Base-by-base conservation (phyloP, 2,113 vertebrate species). In the Ginglymostoma cirratum region DNA sequence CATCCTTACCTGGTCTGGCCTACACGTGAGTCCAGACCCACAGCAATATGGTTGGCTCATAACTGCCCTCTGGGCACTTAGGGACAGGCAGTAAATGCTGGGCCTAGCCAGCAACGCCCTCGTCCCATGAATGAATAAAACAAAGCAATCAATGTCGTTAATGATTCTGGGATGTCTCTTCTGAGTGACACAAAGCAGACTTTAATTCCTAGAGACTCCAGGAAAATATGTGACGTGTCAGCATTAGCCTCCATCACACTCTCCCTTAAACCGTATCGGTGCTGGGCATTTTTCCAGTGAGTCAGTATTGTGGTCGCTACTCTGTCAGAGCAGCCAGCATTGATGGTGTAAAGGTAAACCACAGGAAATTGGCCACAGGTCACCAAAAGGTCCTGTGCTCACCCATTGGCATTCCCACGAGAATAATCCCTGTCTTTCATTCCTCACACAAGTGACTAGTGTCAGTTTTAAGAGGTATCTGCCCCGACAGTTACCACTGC, bases 351-450 rank as follows among this genome's bases (percentile, higher is more conserved):
- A 67, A 66, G 55, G 17, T 67, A 66, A 66, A 38, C 2, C 89
- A 38, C 17, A 67, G 19, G 61, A 21, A 23, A 65, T 38, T 2
- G 89, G 19, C 8, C 5, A 21, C 8, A 38, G 89, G 89, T 93
- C 89, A 93, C 61, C 21, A 5, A 93, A 66, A 93, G 89, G 34
- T 93, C 61, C 89, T 93, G n/a, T 17, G 61, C 89, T 15, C 1
- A 30, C 87, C 87, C 52, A 30, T 14, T n/a, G 87, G 52, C 87
- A 61, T 90, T 61, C 87, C 87, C 34, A 30, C 87, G n/a, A 52
- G 38, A 38, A 93, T 38, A 93, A 66, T 66, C 17, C 89, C 19
- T 19, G 89, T 34, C 89, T 93, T 93, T 93, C 89, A 93, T 93
- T 38, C 34, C 89, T 38, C 38, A 61, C n/a, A n/a, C 66, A 93